Percentiles rank a stretch among this genome's conserved stretches.
Conservation (phyloP, 1,140 invertebrate genomes). For the Drosophila pachea region DNA sequence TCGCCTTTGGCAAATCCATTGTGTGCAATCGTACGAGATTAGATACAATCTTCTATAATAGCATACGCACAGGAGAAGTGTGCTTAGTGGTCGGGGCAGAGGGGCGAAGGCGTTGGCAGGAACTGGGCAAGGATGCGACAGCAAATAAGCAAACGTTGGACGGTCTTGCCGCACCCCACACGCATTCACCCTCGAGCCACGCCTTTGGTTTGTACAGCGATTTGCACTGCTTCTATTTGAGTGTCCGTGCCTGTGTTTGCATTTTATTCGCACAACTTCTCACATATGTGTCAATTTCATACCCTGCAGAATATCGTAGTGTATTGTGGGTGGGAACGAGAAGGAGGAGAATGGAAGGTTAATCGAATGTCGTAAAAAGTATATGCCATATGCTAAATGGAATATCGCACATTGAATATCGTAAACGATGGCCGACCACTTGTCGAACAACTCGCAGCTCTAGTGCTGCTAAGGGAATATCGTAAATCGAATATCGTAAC, state of each 20-base stretch:
- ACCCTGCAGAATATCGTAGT: slow-evolving; percentile 8
- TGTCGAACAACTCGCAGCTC: too few relatives aligned
- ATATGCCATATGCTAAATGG: too few relatives aligned
- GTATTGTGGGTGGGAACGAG: too few relatives aligned
- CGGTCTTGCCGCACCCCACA: slow-evolving; percentile 4
- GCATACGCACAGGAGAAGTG: slow-evolving; percentile 38
- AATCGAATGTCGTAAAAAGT: background rate
- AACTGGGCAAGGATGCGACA: slow-evolving; percentile 18
- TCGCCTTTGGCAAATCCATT: slow-evolving; percentile 73
- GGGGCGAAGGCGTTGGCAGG: background rate
- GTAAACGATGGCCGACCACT: background rate
- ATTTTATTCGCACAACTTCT: slow-evolving; percentile 51
- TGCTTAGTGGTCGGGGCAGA: background rate
- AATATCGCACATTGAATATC: background rate
- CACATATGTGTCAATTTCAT: slow-evolving; percentile 25
- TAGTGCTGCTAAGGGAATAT: too few relatives aligned
- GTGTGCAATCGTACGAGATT: slow-evolving; percentile 76
- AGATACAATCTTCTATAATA: slow-evolving; percentile 77
- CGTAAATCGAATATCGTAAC: too few relatives aligned
- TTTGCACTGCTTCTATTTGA: slow-evolving; percentile 24
- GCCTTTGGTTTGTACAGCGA: slow-evolving; percentile 9
- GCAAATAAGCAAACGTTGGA: slow-evolving; percentile 39
- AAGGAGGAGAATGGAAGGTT: too few relatives aligned
- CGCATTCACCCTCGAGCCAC: background rate
- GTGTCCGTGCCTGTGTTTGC: slow-evolving; percentile 11